Evolutionary conservation across 2,113 vertebrate species (phyloP).

Genomic region (Trogon surrucura): DNA sequence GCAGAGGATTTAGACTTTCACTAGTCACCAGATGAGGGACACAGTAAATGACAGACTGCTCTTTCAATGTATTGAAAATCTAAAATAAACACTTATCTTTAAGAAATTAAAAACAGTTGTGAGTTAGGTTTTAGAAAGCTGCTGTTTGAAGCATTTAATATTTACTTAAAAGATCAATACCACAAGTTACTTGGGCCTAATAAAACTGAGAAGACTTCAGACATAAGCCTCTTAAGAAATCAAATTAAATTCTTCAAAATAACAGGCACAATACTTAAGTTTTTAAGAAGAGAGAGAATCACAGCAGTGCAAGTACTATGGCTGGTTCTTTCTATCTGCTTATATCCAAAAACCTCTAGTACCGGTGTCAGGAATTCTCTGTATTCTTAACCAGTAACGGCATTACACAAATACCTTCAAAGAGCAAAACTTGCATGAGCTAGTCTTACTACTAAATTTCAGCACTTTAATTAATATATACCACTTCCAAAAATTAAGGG

Average conservation of each 20-base stretch:
- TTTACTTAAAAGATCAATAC: conserved; percentile 46
- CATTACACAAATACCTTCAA: background rate
- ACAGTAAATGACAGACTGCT: background rate
- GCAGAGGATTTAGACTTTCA: background rate
- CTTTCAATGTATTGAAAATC: background rate
- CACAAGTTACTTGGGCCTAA: background rate
- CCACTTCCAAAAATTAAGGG: background rate
- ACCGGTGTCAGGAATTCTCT: background rate
- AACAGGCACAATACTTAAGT: background rate
- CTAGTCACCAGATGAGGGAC: background rate
- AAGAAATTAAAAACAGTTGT: background rate
- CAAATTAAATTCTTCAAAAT: conserved; percentile 17
- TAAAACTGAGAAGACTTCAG: conserved; percentile 18
- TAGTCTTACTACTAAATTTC: background rate
- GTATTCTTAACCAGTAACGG: background rate
- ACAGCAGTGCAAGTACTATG: background rate
- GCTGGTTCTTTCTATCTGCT: background rate
- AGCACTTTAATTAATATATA: background rate
- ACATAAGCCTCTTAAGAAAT: conserved; percentile 3
- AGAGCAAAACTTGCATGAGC: background rate
- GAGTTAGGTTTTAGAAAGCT: background rate
- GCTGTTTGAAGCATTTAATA: conserved; percentile 18
- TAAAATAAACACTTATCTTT: background rate
- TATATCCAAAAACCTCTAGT: background rate
- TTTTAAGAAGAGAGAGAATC: background rate